Evolutionary conservation across 2,797 vertebrate species (phyloP), one percentile per base, ranked within the genome.

Genomic region (Nothura maculosa): DNA sequence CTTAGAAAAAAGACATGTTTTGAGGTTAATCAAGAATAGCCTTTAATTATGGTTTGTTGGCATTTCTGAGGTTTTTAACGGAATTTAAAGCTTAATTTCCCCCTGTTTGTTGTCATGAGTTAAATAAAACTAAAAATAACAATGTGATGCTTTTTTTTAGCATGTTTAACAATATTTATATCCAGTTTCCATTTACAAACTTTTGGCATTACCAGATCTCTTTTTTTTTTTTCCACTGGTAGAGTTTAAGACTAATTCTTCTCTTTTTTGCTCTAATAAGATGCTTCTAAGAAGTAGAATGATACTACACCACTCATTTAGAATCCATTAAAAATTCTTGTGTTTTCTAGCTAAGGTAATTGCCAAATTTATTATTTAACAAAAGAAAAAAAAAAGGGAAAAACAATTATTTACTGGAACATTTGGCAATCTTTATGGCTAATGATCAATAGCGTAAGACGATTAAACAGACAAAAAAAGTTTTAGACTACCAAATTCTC

Each of bases 111-210:
- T 32, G 43, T 85, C 34, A 4, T 76, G 55, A 81, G 27, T 45
- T 96, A 43, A 82, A 92, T n/a, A 63, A 88, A 90, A 92, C 61
- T 58, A 76, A 92, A 73, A 63, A 40, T 18, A 89, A 25, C 13
- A n/a, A 2, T 60, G 81, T 1, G 67, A 27, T 11, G 78, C 89
- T 30, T 63, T 14, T n/a, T 84, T 82, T 86, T 77, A 67, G 48
- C 77, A 38, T 74, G n/a, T 22, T 82, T 90, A 85, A 57, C 5
- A 64, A 75, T 16, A 55, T 82, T 54, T 89, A 76, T 69, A 89
- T 92, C 24, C 55, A 85, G 43, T 16, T 91, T 76, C 72, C 1
- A 2, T 73, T 77, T 88, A 22, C 25, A 50, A 5, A 24, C 90
- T 28, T 28, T 82, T 85, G 64, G 58, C 47, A 67, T 79, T 45